Conservation (phyloP, 2,113 vertebrate genomes). For the Labeo rohita region DNA sequence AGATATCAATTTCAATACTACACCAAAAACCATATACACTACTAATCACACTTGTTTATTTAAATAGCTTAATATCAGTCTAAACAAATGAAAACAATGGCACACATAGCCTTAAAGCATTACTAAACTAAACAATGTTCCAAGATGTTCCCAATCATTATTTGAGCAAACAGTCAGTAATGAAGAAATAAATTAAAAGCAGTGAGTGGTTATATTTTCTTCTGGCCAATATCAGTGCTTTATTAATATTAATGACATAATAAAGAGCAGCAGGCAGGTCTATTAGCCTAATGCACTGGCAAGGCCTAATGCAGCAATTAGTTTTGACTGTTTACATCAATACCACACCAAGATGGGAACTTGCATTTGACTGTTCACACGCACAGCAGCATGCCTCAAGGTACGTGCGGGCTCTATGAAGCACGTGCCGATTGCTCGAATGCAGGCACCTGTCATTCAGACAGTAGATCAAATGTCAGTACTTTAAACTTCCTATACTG, state of each 20-base stretch:
- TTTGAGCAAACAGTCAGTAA: not conserved
- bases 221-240: not conserved
- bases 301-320: not conserved
- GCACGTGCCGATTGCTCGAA: not conserved
- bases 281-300: conserved; percentile 12
- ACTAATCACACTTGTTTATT: not conserved
- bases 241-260: conserved; percentile 18
- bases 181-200: not conserved
- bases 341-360: not conserved
- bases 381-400: not conserved
- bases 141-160: not conserved
- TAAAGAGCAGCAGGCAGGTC: not conserved
- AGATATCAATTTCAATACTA: not conserved
- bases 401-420: not conserved
- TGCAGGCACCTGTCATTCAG: not conserved
- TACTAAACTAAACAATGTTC: not conserved
- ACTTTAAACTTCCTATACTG: not conserved
- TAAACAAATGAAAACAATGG: conserved; percentile 3
- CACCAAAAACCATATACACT: not conserved
- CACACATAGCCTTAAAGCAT: not conserved
- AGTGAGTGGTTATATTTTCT: not conserved
- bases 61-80: not conserved
- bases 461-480: not conserved
- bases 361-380: conserved; percentile 1
- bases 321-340: not conserved